A percentile compares a stretch with the other conserved stretches of the same genome.
Evolutionary conservation across 2,888 invertebrate genomes (phyloP).

Genomic region (Pheosia gnoma): DNA sequence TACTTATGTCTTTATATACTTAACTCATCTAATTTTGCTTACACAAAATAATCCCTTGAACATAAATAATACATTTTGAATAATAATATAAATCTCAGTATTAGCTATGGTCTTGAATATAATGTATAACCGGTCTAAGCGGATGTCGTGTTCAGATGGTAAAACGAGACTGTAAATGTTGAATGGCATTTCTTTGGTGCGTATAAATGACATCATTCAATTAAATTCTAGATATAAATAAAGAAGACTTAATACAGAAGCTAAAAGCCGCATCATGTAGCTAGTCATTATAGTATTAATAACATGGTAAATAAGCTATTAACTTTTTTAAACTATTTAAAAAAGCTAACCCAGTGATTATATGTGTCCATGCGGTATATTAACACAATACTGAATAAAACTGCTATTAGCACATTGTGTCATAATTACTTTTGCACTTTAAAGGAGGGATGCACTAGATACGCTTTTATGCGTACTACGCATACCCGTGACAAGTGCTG

Average conservation of each 20-base stretch:
- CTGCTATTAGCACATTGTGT: too few species aligned
- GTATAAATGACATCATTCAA: background rate
- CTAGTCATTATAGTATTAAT: too few species aligned
- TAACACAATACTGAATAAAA: constrained; percentile 13
- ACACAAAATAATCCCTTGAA: background rate
- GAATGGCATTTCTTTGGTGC: background rate
- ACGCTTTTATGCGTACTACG: too few species aligned
- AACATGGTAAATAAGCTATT: background rate
- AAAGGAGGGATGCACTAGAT: too few species aligned
- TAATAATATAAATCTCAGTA: background rate
- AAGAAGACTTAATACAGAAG: background rate
- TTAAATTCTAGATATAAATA: background rate
- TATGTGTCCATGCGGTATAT: background rate
- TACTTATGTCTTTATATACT: background rate
- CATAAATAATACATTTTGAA: background rate
- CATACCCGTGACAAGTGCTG: too few species aligned
- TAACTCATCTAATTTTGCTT: background rate
- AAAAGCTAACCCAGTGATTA: background rate
- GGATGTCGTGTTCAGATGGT: background rate
- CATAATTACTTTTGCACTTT: too few species aligned
- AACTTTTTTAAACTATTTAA: background rate
- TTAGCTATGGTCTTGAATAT: constrained; percentile 1
- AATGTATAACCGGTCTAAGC: constrained; percentile 5
- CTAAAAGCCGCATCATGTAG: too few species aligned
- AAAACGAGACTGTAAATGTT: background rate